Evolutionary conservation across 1,140 invertebrate genomes (phyloP), one percentile per base, ranked within the genome.

Genomic region (Leptestheria dahalacensis): DNA sequence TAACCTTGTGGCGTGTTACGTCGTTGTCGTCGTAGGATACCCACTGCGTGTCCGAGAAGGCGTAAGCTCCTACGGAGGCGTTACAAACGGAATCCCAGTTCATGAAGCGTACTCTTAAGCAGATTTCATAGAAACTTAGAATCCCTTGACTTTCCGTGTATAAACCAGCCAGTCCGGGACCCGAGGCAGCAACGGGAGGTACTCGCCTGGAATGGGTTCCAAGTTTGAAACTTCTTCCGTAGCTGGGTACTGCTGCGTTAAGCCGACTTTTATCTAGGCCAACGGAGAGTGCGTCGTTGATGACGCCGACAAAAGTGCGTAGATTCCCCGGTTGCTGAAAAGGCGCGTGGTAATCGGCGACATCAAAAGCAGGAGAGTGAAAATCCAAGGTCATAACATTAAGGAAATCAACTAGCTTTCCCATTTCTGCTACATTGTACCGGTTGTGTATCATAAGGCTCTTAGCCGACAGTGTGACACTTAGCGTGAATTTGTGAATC

Each of bases 351-450:
- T 66, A 64, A 51, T 67, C 68, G 20, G 74, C 69, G 48, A 66
- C 62, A 6, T 63, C 63, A 10, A 72, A 71, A 72, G 72, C 75
- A 24, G 68, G 65, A 3, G 74, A 74, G 62, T 73, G 67, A 2
- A 75, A 61, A 63, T 75, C 74, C 55, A 76, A 75, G 0, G 73
- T 59, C 67, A 71, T 71, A 10, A 62, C 15, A 12, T 54, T 41
- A 47, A 61, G 47, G 10, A 29, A 41, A 21, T 61, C 54, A n/a
- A 62, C 48, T 51, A 61, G 62, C 60, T 59, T 49, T 28, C 50
- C 59, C 12, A 69, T 48, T 62, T 64, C 61, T 49, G 60, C 59
- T 29, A 69, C 61, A 53, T 69, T 52, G 59, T 69, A 69, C 15
- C 65, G 66, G 64, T 64, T 63, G 33, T 68, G 61, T 6, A 66